These are phyloP conservation scores for Gastracanthus pulcherrimus DNA, from an alignment of 2,888 invertebrate genomes.

Conservation along the genomic window DNA sequence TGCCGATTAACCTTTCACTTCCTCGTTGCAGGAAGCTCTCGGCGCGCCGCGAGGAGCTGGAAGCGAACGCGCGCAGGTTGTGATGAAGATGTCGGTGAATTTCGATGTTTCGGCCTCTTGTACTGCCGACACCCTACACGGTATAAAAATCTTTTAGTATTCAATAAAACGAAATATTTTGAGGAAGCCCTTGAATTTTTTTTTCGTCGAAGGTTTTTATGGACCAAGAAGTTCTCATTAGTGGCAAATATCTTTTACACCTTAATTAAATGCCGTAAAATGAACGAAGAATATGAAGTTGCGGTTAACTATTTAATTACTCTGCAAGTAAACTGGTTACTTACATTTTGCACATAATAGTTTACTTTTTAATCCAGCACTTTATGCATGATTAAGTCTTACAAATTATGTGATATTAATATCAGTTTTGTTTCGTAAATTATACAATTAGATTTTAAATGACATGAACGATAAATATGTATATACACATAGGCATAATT, in stretches of 20 bases:
- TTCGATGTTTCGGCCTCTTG: neutral
- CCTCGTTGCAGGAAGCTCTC: conserved; percentile 31
- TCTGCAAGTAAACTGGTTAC: neutral
- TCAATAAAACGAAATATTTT: neutral
- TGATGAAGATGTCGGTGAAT: neutral
- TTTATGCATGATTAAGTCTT: neutral
- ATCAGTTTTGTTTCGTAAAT: no score
- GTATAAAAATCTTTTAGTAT: neutral
- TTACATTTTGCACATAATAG: neutral
- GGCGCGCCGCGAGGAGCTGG: no score
- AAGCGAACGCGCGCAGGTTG: neutral
- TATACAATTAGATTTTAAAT: no score
- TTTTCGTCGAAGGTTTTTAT: neutral
- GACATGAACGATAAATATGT: no score
- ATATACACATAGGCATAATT: no score
- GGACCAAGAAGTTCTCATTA: neutral
- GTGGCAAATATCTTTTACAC: neutral
- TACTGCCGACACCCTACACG: neutral
- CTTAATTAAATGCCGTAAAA: neutral
- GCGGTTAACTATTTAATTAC: no score
- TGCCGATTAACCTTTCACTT: conserved; percentile 45
- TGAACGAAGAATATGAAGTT: neutral
- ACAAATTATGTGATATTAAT: neutral
- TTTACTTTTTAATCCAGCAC: neutral
- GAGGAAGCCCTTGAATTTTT: no score